Base-by-base conservation (phyloP, 1,140 invertebrate genomes). In the Ceratosolen fusciceps region DNA sequence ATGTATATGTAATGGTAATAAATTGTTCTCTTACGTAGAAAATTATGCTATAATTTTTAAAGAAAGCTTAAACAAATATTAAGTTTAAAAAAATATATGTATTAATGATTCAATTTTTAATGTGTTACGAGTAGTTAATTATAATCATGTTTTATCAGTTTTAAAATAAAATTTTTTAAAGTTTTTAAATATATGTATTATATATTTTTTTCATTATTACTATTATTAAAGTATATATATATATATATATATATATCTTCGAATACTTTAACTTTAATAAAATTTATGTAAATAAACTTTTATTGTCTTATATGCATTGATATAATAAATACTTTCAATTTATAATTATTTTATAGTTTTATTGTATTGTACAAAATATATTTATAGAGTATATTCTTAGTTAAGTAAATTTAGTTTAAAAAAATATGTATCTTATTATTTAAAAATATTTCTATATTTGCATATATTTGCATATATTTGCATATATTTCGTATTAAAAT, bases 1-100 rank as follows among this genome's bases (percentile, higher is more conserved):
- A 37, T 34, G n/a, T n/a, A n/a, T n/a, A n/a, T n/a, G n/a, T n/a
- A n/a, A n/a, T 65, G 34, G 60, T 65, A 65, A 65, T 37, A 65
- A 9, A 65, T 37, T 37, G 24, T 31, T 65, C 0, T 34, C 14
- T 62, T 19, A 14, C 26, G 21, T 62, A 37, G 29, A 7, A 34
- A 62, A 14, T 62, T 2, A 19, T 52, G 10, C 26, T 62, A 16
- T 4, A 31, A 62, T 34, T 62, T 58, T 62, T 62, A 62, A n/a
- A 19, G n/a, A 34, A 31, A 1, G 52, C 1, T 54, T 29, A 16
- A 65, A 19, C 7, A 65, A 21, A 37, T 37, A 7, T 65, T n/a
- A 62, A 34, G 14, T 34, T 65, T n/a, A 12, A 65, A 37, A 65
- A 65, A 9, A 65, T 37, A 34, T n/a, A n/a, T n/a, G n/a, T 52